These are phyloP conservation scores for Apus apus DNA, from an alignment of 2,113 vertebrate genomes.

Conservation along the genomic window DNA sequence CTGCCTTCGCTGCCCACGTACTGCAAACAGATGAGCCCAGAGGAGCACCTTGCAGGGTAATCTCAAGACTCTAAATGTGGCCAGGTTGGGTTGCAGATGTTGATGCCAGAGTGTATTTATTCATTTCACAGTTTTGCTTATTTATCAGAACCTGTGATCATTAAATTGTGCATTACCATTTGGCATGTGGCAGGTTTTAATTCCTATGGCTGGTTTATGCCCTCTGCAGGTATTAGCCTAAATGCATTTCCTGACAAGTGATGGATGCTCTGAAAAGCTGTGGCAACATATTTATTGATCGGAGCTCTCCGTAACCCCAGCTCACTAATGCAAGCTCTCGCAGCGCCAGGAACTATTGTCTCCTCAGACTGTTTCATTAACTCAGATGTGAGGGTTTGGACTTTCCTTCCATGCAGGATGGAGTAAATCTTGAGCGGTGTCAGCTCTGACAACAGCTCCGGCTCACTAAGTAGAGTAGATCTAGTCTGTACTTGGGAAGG, in stretches of 20 bases:
- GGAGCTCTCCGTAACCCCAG: conserved; percentile 51
- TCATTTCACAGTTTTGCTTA: conserved; percentile 65
- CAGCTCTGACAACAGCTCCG: conserved; percentile 5
- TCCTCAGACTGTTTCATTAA: conserved; percentile 63
- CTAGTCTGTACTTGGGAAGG: not conserved
- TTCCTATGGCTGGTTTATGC: conserved; percentile 58
- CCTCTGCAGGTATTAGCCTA: conserved; percentile 64
- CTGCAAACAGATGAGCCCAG: not conserved
- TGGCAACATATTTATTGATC: conserved; percentile 67
- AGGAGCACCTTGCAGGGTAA: conserved; percentile 40
- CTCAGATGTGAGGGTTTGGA: conserved; percentile 55
- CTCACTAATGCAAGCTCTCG: conserved; percentile 38
- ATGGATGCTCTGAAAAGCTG: conserved; percentile 16
- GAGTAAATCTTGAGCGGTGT: conserved; percentile 11
- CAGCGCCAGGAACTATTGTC: conserved; percentile 62
- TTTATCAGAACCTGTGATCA: conserved; percentile 65
- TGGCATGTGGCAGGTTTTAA: conserved; percentile 66
- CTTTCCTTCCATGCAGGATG: conserved; percentile 29
- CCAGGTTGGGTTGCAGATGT: conserved; percentile 25
- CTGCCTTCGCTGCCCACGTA: not conserved
- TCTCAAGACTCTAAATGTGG: not conserved
- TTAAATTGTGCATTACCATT: conserved; percentile 70
- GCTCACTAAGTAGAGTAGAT: not conserved
- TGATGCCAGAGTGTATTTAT: conserved; percentile 61
- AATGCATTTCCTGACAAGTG: conserved; percentile 70